These are phyloP conservation scores for Cassiopea xamachana DNA, from an alignment of 30 jellyfish, hydroid and myxozoan species.

Conservation along the genomic window DNA sequence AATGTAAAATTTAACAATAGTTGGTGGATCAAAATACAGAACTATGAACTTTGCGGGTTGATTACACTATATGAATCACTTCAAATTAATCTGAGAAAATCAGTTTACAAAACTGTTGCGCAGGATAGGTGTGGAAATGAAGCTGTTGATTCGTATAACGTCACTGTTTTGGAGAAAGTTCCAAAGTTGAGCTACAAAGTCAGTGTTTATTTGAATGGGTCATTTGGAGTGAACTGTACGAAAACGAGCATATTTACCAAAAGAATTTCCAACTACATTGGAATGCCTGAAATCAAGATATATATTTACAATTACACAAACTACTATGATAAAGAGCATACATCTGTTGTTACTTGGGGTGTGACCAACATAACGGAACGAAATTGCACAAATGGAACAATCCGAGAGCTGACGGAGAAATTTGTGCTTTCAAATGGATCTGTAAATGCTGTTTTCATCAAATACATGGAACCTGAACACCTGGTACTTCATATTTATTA, in stretches of 20 bases:
- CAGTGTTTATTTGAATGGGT: constrained; percentile 27
- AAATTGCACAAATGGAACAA: constrained; percentile 72
- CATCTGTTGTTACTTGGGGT: constrained; percentile 77
- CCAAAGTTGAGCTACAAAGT: constrained; percentile 47
- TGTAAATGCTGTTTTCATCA: constrained; percentile 53
- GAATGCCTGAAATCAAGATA: constrained; percentile 13
- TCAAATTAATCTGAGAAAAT: background rate
- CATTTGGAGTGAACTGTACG: constrained; percentile 72
- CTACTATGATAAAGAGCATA: constrained; percentile 42
- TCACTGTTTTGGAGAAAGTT: constrained; percentile 7
- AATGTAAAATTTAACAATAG: background rate
- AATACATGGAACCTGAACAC: constrained; percentile 76
- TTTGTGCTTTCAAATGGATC: constrained; percentile 22
- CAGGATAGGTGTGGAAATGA: constrained; percentile 77
- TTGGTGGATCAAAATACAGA: constrained; percentile 79
- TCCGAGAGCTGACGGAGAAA: constrained; percentile 35
- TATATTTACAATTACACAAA: constrained; percentile 28
- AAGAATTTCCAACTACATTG: constrained; percentile 67
- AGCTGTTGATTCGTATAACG: constrained; percentile 40
- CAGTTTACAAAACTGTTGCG: constrained; percentile 66
- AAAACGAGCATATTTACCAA: constrained; percentile 26
- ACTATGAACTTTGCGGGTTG: constrained; percentile 72
- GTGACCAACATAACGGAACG: constrained; percentile 56
- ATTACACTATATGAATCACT: constrained; percentile 6
- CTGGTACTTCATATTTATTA: constrained; percentile 30